These are phyloP conservation scores for Cinclus mexicanus DNA, from an alignment of 2,113 vertebrate species.

Conservation along the genomic window DNA sequence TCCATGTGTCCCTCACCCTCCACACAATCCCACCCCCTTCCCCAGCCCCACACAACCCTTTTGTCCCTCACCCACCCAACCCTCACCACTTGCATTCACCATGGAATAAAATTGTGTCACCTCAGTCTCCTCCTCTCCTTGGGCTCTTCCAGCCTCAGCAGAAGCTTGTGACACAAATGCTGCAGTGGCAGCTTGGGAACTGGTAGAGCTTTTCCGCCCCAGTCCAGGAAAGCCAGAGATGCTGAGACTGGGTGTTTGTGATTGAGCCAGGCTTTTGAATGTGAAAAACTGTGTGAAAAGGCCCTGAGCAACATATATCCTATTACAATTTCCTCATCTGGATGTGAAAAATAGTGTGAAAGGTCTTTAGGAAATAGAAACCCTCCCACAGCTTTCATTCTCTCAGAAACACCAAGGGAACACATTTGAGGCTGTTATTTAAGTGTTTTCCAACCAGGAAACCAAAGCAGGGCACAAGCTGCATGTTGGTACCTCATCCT, in stretches of 20 bases:
- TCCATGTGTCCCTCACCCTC: accelerated
- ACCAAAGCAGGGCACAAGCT: not conserved
- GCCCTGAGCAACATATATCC: not conserved
- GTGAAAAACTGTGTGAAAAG: not conserved
- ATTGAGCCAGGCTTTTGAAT: not conserved
- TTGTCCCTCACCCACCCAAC: not conserved
- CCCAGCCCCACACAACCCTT: accelerated
- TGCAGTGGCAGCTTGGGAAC: not conserved
- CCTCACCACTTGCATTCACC: not conserved
- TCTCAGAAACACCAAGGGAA: not conserved
- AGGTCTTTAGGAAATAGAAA: not conserved
- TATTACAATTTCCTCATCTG: not conserved
- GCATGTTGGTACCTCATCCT: not conserved
- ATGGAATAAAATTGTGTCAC: accelerated
- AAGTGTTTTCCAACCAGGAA: not conserved
- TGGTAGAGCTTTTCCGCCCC: not conserved
- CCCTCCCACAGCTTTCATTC: not conserved
- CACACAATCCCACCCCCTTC: accelerated
- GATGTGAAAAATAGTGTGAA: not conserved
- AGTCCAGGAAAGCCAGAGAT: not conserved
- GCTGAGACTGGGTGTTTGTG: not conserved
- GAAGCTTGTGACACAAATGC: not conserved
- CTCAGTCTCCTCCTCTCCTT: not conserved
- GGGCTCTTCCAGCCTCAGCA: not conserved
- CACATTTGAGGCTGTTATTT: not conserved